Evolutionary conservation across 2,888 invertebrate species (phyloP).

Genomic region (Fragum whitleyi): DNA sequence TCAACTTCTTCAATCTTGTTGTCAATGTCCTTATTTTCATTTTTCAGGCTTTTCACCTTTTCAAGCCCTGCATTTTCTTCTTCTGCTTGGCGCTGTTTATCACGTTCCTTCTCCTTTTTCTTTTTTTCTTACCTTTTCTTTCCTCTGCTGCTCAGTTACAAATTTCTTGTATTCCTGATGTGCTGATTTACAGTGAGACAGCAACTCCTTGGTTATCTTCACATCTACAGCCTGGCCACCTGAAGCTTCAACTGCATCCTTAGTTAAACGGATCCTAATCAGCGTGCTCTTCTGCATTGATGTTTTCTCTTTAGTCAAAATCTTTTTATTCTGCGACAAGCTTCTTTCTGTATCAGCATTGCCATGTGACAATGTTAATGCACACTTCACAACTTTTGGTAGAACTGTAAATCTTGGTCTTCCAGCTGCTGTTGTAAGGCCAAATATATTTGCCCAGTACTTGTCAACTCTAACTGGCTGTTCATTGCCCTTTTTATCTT

Average conservation of each 20-base stretch:
- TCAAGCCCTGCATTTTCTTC: slow-evolving; percentile 16
- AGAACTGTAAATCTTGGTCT: slow-evolving; percentile 28
- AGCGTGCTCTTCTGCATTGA: slow-evolving; percentile 32
- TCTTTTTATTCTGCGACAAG: slow-evolving; percentile 30
- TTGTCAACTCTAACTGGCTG: slow-evolving; percentile 18
- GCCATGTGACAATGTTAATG: slow-evolving; percentile 32
- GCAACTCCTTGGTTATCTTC: slow-evolving; percentile 31
- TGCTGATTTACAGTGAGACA: slow-evolving; percentile 34
- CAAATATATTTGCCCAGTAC: slow-evolving; percentile 24
- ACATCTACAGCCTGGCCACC: slow-evolving; percentile 28
- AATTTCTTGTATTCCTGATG: slow-evolving; percentile 31
- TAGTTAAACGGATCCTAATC: slow-evolving; percentile 32
- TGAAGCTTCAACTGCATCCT: slow-evolving; percentile 32
- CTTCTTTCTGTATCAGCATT: slow-evolving; percentile 42
- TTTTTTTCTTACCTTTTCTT: slow-evolving; percentile 11
- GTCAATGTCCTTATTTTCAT: slow-evolving; percentile 27
- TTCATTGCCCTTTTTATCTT: slow-evolving; percentile 17
- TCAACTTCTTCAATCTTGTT: slow-evolving; percentile 28
- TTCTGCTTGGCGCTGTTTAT: slow-evolving; percentile 20
- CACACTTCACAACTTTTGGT: slow-evolving; percentile 39
- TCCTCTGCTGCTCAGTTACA: slow-evolving; percentile 21
- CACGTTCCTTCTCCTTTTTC: slow-evolving; percentile 18
- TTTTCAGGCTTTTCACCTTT: slow-evolving; percentile 24
- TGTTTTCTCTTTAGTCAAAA: slow-evolving; percentile 30
- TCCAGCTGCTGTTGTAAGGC: slow-evolving; percentile 21